Evolutionary conservation across 2,797 vertebrate genomes (phyloP).

Genomic region (Mormyrus hasselquistii): DNA sequence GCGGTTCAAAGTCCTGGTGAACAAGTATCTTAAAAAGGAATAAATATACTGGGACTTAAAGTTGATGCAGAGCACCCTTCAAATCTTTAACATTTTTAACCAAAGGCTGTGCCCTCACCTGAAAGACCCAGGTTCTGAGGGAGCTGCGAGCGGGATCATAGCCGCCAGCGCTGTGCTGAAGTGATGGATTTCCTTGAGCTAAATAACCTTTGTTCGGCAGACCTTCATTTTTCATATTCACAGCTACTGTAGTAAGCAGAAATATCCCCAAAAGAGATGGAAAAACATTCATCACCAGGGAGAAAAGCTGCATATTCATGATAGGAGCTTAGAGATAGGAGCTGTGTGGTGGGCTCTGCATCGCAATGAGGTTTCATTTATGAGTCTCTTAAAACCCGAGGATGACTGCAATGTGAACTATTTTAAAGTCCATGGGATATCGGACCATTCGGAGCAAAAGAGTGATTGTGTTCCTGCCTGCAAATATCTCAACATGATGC

Average conservation of each 20-base stretch:
- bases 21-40: not conserved
- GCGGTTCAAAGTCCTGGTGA: not conserved
- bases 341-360: not conserved
- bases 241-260: slow-evolving; percentile 13
- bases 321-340: not conserved
- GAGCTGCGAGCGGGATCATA: not conserved
- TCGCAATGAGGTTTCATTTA: not conserved
- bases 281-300: slow-evolving; percentile 2
- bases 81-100: slow-evolving; percentile 5
- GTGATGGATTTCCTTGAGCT: not conserved
- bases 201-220: slow-evolving; percentile 6
- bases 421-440: not conserved
- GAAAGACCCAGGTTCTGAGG: not conserved
- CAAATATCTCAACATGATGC: not conserved
- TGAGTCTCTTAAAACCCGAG: not conserved
- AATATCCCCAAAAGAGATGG: slow-evolving; percentile 19
- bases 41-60: not conserved
- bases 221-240: slow-evolving; percentile 11
- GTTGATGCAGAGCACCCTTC: not conserved
- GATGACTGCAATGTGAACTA: not conserved
- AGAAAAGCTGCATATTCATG: not conserved
- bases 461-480: not conserved
- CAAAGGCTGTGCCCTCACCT: not conserved
- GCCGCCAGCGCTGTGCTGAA: not conserved
- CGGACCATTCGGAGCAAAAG: not conserved